phyloP scores from a whole-genome alignment of 2,888 invertebrate genomes.

The Ichneumoninae sp. region DNA sequence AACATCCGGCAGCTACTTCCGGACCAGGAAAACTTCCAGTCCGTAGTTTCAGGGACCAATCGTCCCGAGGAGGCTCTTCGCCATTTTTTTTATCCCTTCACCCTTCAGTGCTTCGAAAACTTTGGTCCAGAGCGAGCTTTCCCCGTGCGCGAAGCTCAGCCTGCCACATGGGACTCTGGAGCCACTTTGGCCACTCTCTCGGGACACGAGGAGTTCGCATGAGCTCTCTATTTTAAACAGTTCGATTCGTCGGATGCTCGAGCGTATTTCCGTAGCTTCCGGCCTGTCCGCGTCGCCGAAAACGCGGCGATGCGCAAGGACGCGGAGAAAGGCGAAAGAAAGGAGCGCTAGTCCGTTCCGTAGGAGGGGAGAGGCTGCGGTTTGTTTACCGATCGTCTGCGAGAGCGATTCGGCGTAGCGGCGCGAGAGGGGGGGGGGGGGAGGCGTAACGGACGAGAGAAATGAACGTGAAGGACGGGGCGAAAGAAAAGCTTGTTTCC shows the following conservation, averaged over 20 bases:
- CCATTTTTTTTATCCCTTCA: slow-evolving; percentile 7
- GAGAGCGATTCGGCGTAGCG: slow-evolving; percentile 25
- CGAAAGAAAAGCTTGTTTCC: slow-evolving; percentile 40
- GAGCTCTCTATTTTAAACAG: neutral
- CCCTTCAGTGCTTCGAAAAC: neutral
- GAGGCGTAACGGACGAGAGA: neutral
- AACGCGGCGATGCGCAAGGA: neutral
- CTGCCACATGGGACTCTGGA: neutral
- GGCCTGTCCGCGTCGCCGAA: neutral
- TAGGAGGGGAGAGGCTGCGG: slow-evolving; percentile 3
- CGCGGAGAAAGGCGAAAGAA: neutral
- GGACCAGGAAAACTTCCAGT: slow-evolving; percentile 16
- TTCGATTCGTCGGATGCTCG: neutral
- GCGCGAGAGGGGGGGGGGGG: neutral
- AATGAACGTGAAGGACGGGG: slow-evolving; percentile 33
- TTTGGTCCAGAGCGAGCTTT: slow-evolving; percentile 1
- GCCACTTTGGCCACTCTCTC: neutral
- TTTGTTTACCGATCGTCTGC: slow-evolving; percentile 60
- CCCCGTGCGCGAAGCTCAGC: neutral
- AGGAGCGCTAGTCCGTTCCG: neutral
- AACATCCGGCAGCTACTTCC: slow-evolving; percentile 11
- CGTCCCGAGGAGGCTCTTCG: neutral
- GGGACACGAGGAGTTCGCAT: neutral
- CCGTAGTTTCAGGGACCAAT: neutral
- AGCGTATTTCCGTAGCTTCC: slow-evolving; percentile 11